A percentile compares a stretch with the other conserved stretches of the same genome.
Evolutionary conservation across 2,888 invertebrate genomes (phyloP).

Genomic region (Petrophora chlorosata): DNA sequence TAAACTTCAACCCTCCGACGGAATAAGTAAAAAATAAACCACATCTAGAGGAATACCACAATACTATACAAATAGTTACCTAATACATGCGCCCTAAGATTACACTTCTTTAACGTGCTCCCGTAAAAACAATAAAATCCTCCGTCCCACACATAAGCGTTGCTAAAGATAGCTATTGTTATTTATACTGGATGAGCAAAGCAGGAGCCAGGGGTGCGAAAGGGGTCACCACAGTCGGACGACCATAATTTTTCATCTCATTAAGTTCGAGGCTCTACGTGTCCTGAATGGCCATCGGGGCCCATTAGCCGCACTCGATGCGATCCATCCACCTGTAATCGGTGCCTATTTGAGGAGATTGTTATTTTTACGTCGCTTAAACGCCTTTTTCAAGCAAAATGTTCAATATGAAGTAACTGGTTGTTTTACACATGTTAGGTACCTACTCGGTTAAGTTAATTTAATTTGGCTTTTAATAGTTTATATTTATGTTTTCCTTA

Average conservation of each 20-base stretch:
- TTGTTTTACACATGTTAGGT: constrained; percentile 18
- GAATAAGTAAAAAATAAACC: too few relatives aligned
- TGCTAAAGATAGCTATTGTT: constrained; percentile 40
- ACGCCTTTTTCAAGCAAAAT: constrained; percentile 7
- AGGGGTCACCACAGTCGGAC: constrained; percentile 74
- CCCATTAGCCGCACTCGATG: constrained; percentile 57
- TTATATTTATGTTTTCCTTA: too few relatives aligned
- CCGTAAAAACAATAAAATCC: too few relatives aligned
- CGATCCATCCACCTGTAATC: constrained; percentile 45
- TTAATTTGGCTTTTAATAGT: too few relatives aligned
- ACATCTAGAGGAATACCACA: too few relatives aligned
- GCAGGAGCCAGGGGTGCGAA: constrained; percentile 63
- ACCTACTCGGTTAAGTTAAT: not conserved
- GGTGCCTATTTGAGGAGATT: constrained; percentile 26
- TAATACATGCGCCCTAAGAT: too few relatives aligned
- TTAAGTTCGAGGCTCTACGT: constrained; percentile 63
- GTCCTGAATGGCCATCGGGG: constrained; percentile 69
- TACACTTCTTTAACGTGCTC: too few relatives aligned
- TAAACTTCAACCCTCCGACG: too few relatives aligned
- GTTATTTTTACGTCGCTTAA: constrained; percentile 24
- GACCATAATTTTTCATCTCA: constrained; percentile 78
- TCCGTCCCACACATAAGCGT: too few relatives aligned
- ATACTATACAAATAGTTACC: too few relatives aligned
- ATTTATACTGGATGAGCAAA: constrained; percentile 65
- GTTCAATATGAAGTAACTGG: not conserved